These are phyloP conservation scores for Delphinapterus leucas DNA, from an alignment of 2,113 vertebrate species.

Conservation along the genomic window DNA sequence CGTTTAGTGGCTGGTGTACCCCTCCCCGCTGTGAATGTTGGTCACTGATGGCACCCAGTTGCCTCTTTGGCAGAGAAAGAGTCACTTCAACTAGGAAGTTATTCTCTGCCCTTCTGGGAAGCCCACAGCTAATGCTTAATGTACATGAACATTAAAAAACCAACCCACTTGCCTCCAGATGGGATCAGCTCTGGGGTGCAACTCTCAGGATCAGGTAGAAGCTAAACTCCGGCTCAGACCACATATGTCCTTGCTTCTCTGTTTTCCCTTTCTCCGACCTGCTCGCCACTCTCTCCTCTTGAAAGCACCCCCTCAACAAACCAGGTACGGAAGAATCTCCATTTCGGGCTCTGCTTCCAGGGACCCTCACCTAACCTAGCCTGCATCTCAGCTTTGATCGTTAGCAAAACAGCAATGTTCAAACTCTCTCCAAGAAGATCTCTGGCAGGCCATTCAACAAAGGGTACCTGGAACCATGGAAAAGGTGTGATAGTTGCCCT, in stretches of 20 bases:
- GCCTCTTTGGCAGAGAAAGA: neutral
- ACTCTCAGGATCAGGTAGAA: neutral
- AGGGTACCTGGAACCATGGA: accelerated
- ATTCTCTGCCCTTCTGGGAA: neutral
- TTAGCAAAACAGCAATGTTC: neutral
- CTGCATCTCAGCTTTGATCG: neutral
- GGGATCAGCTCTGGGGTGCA: neutral
- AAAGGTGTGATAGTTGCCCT: accelerated
- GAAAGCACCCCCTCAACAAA: neutral
- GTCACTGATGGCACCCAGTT: accelerated
- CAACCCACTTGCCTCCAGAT: too few species aligned
- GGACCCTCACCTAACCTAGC: neutral
- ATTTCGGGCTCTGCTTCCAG: neutral
- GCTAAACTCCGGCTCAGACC: neutral
- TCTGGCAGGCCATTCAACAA: neutral
- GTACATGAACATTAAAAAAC: neutral
- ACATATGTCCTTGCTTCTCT: neutral
- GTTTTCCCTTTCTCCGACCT: neutral
- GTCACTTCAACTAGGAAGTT: neutral
- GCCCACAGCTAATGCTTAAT: neutral
- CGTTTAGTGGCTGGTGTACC: accelerated
- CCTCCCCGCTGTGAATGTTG: accelerated
- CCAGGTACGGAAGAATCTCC: neutral
- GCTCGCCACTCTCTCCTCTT: neutral
- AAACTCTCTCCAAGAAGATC: neutral